Conservation (phyloP, 2,888 invertebrate genomes). For the Mycalesis mineus region DNA sequence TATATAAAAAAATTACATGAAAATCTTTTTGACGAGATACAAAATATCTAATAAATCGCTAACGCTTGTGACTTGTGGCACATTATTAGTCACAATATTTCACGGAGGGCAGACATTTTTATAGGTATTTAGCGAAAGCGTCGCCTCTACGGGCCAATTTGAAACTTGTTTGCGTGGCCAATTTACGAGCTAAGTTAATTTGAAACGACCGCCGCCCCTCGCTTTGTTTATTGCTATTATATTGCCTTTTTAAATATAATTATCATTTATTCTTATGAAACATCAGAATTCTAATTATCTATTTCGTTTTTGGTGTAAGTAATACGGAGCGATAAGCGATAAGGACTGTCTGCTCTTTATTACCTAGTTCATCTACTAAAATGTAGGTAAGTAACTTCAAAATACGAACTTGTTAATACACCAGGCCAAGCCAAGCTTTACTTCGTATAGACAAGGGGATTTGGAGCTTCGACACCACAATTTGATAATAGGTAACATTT, state of each 20-base stretch:
- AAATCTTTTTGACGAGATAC: too few species aligned
- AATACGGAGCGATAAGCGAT: too few species aligned
- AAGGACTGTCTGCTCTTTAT: too few species aligned
- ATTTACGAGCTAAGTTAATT: constrained; percentile 60
- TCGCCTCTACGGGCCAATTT: constrained; percentile 74
- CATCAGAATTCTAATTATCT: neutral
- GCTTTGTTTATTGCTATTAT: constrained; percentile 37
- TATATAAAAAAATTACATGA: too few species aligned
- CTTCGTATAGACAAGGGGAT: too few species aligned
- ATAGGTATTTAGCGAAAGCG: constrained; percentile 78
- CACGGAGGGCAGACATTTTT: constrained; percentile 73
- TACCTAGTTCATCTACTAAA: too few species aligned
- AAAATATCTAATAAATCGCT: neutral
- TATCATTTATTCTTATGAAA: constrained; percentile 6
- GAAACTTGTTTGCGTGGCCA: constrained; percentile 73
- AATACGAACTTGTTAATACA: too few species aligned
- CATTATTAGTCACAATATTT: constrained; percentile 67
- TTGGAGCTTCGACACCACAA: too few species aligned
- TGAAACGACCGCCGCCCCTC: constrained; percentile 32
- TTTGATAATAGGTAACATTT: too few species aligned
- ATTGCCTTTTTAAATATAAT: constrained; percentile 25
- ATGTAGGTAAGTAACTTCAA: too few species aligned
- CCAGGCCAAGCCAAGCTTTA: too few species aligned
- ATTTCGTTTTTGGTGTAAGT: too few species aligned
- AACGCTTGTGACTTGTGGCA: constrained; percentile 34